Base-by-base conservation (phyloP, 2,113 vertebrate genomes). In the Talpa occidentalis region DNA sequence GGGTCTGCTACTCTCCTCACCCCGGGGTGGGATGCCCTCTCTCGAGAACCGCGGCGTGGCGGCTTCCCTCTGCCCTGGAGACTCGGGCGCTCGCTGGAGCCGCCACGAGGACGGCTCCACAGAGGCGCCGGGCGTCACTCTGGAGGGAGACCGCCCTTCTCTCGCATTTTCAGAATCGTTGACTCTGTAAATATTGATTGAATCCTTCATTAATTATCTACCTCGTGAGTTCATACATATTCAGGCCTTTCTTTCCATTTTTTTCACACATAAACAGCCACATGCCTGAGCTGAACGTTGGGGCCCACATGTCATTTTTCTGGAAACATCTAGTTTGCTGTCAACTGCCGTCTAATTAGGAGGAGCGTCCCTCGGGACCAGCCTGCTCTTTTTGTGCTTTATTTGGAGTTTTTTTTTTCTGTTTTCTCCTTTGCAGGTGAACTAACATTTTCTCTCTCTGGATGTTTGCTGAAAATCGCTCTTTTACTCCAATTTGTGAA, bases 111-210 rank as follows among this genome's bases (percentile, higher is more conserved):
- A n/a, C n/a, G n/a, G n/a, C n/a, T n/a, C n/a, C n/a, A n/a, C n/a
- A n/a, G n/a, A n/a, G n/a, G n/a, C n/a, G n/a, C n/a, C n/a, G n/a
- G n/a, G n/a, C n/a, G n/a, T 10, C 44, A 10, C 10, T 10, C 5
- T 10, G 7, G 47, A 12, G 47, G 47, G 47, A 49, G 47, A 8
- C 12, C 79, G 49, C 52, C 84, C n/a, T 80, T 85, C 81, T 54
- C 28, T 16, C 26, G 24, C 2, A 78, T 67, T 69, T 83, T 66
- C 64, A 87, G 84, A 78, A 62, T 15, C 70, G 52, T 89, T 86
- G 90, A 79, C 84, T 88, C 92, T 70, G 88, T 95, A 92, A 96
- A 92, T 94, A 87, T 95, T 96, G 93, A 74, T 73, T 70, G 89
- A 96, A 73, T 90, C 85, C 79, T 90, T 94, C 90, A 87, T 52